These are phyloP conservation scores for Protobothrops flavoviridis DNA, from an alignment of 2,113 vertebrate genomes.

Conservation along the genomic window DNA sequence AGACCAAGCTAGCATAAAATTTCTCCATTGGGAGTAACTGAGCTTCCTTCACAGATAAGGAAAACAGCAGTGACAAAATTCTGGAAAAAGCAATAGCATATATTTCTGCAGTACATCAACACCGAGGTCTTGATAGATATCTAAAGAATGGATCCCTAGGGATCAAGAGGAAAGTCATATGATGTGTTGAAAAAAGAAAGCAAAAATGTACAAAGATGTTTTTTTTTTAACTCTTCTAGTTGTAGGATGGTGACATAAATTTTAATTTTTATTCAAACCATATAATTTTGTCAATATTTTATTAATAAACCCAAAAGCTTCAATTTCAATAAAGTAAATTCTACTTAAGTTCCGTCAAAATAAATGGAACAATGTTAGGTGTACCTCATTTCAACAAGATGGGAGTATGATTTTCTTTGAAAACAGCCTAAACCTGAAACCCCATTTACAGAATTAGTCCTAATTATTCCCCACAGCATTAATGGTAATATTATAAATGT, in stretches of 20 bases:
- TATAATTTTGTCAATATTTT: neutral
- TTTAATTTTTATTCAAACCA: slow-evolving; percentile 39
- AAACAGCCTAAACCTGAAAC: neutral
- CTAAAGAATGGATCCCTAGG: slow-evolving; percentile 47
- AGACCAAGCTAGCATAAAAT: slow-evolving; percentile 84
- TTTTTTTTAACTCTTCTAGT: slow-evolving; percentile 48
- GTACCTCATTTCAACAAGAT: neutral
- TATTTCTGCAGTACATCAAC: slow-evolving; percentile 44
- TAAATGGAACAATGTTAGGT: neutral
- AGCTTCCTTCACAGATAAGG: slow-evolving; percentile 88
- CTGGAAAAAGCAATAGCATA: slow-evolving; percentile 57
- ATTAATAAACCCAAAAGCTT: neutral
- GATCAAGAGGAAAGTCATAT: slow-evolving; percentile 62
- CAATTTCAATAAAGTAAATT: neutral
- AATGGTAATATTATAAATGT: neutral
- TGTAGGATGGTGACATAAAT: slow-evolving; percentile 34
- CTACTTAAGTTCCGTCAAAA: neutral
- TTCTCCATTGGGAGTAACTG: slow-evolving; percentile 82
- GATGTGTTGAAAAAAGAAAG: slow-evolving; percentile 54
- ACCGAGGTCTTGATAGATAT: slow-evolving; percentile 60
- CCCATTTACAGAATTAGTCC: neutral
- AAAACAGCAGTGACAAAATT: slow-evolving; percentile 75
- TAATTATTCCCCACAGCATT: neutral
- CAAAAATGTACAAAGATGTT: slow-evolving; percentile 62
- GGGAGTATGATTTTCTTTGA: neutral